These are phyloP conservation scores for Bombus balteatus DNA, from an alignment of 1,140 invertebrate species.

Conservation along the genomic window DNA sequence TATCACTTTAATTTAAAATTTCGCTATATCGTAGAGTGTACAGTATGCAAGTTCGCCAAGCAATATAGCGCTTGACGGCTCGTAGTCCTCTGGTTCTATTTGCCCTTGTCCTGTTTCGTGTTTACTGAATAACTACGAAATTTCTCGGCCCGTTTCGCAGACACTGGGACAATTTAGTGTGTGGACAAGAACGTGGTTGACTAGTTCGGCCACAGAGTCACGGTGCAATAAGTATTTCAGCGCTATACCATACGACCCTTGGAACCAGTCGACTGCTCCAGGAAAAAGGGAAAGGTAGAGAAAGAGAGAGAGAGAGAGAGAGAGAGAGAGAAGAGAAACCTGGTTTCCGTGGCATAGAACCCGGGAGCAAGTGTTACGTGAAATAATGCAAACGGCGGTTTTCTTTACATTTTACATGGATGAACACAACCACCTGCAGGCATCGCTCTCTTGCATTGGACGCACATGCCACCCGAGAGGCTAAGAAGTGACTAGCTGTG, in stretches of 20 bases:
- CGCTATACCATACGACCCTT: not conserved
- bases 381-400: constrained; percentile 61
- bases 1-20: not conserved
- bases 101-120: no score
- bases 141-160: not conserved
- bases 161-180: constrained; percentile 33
- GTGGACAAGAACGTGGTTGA: not conserved
- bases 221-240: constrained; percentile 61
- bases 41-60: not conserved
- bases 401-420: constrained; percentile 67
- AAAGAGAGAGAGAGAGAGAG: not conserved
- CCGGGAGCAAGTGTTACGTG: constrained; percentile 33
- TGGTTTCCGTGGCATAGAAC: constrained; percentile 6
- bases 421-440: constrained; percentile 20
- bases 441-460: not conserved
- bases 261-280: not conserved
- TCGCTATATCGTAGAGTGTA: not conserved
- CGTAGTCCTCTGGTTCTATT: not conserved
- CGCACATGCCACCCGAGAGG: not conserved
- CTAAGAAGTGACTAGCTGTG: constrained; percentile 37
- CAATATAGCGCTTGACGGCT: not conserved
- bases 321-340: not conserved
- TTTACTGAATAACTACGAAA: not conserved
- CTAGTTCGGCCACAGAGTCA: not conserved
- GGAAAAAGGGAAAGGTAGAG: not conserved